Evolutionary conservation across 2,113 vertebrate genomes (phyloP), one percentile per base, ranked within the genome.

Genomic region (Sturnira hondurensis): DNA sequence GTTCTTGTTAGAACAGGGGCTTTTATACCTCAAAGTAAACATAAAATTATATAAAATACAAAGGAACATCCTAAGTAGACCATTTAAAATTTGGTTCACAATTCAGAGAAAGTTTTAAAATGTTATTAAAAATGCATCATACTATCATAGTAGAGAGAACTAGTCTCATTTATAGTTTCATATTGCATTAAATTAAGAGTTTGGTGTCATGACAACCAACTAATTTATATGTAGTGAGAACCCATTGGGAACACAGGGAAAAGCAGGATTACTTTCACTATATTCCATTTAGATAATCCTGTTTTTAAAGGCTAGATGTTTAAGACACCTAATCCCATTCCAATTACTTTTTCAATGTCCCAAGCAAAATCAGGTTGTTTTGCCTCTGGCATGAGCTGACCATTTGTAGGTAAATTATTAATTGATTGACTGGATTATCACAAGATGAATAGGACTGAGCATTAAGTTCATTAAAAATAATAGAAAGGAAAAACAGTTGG

Each of bases 321-420:
- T 92, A 86, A 70, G 36, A 86, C 22, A 78, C 26, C 84, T 80
- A 83, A 78, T 94, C 24, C 56, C 24, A 93, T 13, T 93, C 63
- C 52, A 93, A 73, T 93, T 86, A 81, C 71, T 84, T 86, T 91
- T 89, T 89, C 50, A 70, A 26, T 74, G 65, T 92, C 43, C 38
- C 90, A 22, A 58, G 28, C 84, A 89, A 97, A 94, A 90, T 78
- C 73, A 73, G 36, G n/a, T 74, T 92, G 52, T 80, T 92, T 96
- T 92, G 87, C 92, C 81, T 92, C 84, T 93, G 90, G 85, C 81
- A 80, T 71, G 36, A 90, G 58, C 56, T 97, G 58, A 87, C 33
- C 20, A 52, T 82, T 94, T 93, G 28, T 92, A 97, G 80, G 58
- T 92, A 92, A 96, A 97, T 92, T 95, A 92, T 96, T 90, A 94